Evolutionary conservation across 2,797 vertebrate genomes (phyloP), one percentile per base, ranked within the genome.

Genomic region (Gadopsis marmoratus): DNA sequence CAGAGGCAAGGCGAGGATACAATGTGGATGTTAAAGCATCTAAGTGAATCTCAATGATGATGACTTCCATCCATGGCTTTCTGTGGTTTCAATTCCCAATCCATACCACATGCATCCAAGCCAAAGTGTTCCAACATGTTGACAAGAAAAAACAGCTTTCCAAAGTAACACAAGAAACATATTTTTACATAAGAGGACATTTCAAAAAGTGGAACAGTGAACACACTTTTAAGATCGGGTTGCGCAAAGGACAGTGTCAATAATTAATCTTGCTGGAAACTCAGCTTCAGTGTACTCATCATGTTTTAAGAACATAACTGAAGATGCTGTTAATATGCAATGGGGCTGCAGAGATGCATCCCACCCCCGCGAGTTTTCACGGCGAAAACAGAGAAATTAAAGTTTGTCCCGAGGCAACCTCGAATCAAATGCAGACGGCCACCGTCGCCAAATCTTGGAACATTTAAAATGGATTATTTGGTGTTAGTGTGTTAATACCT

Each of bases 201-300:
- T 76, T 63, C 26, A 26, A 68, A 83, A 61, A 78, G 65, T 54
- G 67, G 81, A 89, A 85, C 85, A 88, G 74, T 35, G 77, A 91
- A 82, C 39, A 85, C 79, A 86, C 86, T 92, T 86, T 93, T 89
- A 88, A 92, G 81, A 88, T 81, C 71, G 90, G 93, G 92, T 94
- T 94, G 93, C 14, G 79, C 78, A 88, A 94, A 94, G 94, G 94
- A 94, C 93, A 94, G 84, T 86, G 85, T 96, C 87, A 95, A 95
- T 95, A 94, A 95, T 95, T 95, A 85, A 95, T 94, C 64, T 35
- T 35, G 70, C 87, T 86, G 82, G 87, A 84, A 82, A 85, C 89
- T 89, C 59, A 19, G 86, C 91, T 89, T 87, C 84, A 84, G 89
- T 90, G 86, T 93, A 85, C 93, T 92, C 92, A 93, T 93, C 92